These are phyloP conservation scores for Fratercula arctica DNA, from an alignment of 2,797 vertebrate species.

Conservation along the genomic window DNA sequence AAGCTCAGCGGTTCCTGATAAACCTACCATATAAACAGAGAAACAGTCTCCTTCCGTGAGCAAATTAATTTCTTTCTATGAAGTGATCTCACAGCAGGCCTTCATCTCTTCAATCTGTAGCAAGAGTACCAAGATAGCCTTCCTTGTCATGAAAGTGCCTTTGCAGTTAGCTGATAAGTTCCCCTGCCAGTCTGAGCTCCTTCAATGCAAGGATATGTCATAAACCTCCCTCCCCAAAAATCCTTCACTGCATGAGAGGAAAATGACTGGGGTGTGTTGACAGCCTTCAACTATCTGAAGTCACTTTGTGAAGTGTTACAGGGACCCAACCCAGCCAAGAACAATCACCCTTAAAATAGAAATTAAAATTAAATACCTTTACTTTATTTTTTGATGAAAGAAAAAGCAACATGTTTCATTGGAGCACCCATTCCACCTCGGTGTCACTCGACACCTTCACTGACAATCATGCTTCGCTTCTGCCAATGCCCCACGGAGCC, in stretches of 20 bases:
- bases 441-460: not conserved
- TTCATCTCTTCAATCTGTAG: not conserved
- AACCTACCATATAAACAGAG: not conserved
- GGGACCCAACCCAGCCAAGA: not conserved
- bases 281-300: constrained; percentile 14
- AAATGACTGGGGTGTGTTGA: constrained; percentile 8
- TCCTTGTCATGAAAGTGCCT: not conserved
- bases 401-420: not conserved
- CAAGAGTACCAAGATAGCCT: not conserved
- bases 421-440: not conserved
- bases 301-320: not conserved
- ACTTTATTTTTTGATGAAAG: not conserved
- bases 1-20: not conserved
- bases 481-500: not conserved
- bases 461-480: not conserved
- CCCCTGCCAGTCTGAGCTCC: not conserved
- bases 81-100: not conserved
- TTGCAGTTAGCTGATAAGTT: not conserved
- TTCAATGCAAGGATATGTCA: not conserved
- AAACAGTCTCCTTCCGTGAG: not conserved
- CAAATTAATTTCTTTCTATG: not conserved
- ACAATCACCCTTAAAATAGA: constrained; percentile 21
- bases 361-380: constrained; percentile 7
- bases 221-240: not conserved
- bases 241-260: not conserved